These are phyloP conservation scores for Hipparchia sbordonii DNA, from an alignment of 2,888 invertebrate genomes.

Conservation along the genomic window DNA sequence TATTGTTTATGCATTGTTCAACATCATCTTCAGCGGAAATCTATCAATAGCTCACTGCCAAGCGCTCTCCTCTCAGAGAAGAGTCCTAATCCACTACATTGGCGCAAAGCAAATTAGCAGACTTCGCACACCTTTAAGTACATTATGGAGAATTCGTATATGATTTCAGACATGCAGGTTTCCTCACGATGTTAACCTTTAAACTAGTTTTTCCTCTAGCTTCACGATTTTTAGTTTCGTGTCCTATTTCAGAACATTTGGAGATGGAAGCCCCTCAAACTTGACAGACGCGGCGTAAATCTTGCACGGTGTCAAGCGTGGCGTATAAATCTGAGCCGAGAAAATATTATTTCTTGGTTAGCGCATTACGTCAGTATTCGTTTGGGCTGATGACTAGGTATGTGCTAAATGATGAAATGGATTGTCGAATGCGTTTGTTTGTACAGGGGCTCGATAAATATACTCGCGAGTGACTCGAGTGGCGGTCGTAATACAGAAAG, in stretches of 20 bases:
- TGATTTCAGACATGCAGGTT: no score
- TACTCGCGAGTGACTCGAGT: conserved; percentile 49
- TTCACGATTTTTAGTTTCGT: background rate
- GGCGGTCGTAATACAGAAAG: conserved; percentile 42
- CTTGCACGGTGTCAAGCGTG: conserved; percentile 67
- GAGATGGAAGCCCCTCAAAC: conserved; percentile 12
- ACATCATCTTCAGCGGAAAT: no score
- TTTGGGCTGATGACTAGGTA: conserved; percentile 48
- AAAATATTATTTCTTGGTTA: conserved; percentile 68
- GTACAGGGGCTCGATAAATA: conserved; percentile 68
- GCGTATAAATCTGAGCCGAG: conserved; percentile 63
- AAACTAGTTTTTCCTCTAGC: no score
- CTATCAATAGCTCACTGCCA: no score
- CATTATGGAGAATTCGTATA: no score
- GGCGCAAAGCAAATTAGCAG: no score
- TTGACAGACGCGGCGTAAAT: conserved; percentile 77
- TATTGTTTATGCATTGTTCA: no score
- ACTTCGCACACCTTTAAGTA: no score
- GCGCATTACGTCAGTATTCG: conserved; percentile 49
- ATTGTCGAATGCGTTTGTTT: conserved; percentile 72
- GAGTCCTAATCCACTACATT: no score
- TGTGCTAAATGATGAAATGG: conserved; percentile 72
- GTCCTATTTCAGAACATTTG: conserved; percentile 9
- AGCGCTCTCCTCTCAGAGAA: no score
- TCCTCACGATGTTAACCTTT: no score